Conservation (phyloP, 2,888 invertebrate genomes). For the Acrobasis consociella region DNA sequence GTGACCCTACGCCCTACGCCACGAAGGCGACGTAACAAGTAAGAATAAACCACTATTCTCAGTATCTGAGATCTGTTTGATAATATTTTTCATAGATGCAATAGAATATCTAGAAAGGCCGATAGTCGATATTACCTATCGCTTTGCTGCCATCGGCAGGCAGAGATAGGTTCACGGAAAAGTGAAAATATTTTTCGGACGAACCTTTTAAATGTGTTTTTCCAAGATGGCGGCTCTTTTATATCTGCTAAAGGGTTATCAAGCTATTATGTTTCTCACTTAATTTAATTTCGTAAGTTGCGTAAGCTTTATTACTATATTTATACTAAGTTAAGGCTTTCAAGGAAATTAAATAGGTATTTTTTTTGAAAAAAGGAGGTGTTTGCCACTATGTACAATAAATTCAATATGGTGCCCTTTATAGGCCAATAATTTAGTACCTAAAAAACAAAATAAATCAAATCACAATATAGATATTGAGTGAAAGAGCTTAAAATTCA, state of each 20-base stretch:
- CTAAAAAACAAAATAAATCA: too few species aligned
- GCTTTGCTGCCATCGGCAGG: slow-evolving; percentile 10
- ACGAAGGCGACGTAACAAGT: too few species aligned
- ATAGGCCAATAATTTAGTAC: too few species aligned
- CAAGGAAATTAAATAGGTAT: neutral
- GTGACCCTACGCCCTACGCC: too few species aligned
- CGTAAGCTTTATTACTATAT: slow-evolving; percentile 4
- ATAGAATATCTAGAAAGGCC: neutral
- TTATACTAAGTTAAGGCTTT: neutral
- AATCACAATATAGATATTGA: too few species aligned
- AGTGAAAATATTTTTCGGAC: slow-evolving; percentile 21
- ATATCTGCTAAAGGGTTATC: neutral
- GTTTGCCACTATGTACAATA: too few species aligned
- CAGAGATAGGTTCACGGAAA: slow-evolving; percentile 18
- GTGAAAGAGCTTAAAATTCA: too few species aligned
- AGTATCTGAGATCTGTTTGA: too few species aligned
- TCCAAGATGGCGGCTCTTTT: slow-evolving; percentile 6
- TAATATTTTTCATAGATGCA: too few species aligned
- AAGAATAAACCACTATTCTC: too few species aligned
- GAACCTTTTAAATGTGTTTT: slow-evolving; percentile 16
- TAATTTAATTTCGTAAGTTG: slow-evolving; percentile 1
- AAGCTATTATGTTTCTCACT: neutral
- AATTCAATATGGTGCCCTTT: too few species aligned
- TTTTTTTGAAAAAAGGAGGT: too few species aligned
- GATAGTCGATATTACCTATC: slow-evolving; percentile 12